These are phyloP conservation scores for Lasius platythorax DNA, from an alignment of 2,888 invertebrate species.

Conservation along the genomic window DNA sequence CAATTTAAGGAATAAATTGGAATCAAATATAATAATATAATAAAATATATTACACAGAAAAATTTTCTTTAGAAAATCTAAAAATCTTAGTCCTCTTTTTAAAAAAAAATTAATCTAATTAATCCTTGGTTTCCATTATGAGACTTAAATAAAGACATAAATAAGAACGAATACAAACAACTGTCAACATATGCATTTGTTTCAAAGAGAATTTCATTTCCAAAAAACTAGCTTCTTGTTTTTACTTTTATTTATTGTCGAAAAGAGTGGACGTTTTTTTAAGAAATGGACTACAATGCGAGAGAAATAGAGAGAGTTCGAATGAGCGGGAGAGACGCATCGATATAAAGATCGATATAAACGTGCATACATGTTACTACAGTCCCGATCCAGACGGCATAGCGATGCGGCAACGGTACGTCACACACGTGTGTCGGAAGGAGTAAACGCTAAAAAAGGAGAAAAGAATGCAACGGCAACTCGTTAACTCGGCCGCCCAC, in stretches of 20 bases:
- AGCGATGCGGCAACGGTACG: conserved; percentile 20
- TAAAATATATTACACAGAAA: neutral
- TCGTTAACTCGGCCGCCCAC: conserved; percentile 59
- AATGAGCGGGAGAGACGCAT: neutral
- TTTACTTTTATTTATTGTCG: neutral
- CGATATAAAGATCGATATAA: neutral
- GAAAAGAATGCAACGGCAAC: conserved; percentile 47
- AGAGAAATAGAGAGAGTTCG: neutral
- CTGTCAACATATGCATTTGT: neutral
- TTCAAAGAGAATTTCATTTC: neutral
- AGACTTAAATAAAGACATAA: neutral
- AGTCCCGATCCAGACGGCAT: neutral
- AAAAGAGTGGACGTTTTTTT: neutral
- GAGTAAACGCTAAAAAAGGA: conserved; percentile 47
- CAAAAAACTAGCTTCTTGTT: neutral
- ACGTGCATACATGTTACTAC: neutral
- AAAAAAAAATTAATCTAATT: neutral
- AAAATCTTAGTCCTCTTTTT: neutral
- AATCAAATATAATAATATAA: neutral
- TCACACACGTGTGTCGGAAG: conserved; percentile 10
- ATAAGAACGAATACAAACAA: neutral
- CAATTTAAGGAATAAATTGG: too few relatives aligned
- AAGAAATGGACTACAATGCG: neutral
- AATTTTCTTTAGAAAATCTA: neutral
- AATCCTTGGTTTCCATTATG: neutral